These are phyloP conservation scores for Hippocampus comes DNA, from an alignment of 2,113 vertebrate genomes.

Conservation along the genomic window DNA sequence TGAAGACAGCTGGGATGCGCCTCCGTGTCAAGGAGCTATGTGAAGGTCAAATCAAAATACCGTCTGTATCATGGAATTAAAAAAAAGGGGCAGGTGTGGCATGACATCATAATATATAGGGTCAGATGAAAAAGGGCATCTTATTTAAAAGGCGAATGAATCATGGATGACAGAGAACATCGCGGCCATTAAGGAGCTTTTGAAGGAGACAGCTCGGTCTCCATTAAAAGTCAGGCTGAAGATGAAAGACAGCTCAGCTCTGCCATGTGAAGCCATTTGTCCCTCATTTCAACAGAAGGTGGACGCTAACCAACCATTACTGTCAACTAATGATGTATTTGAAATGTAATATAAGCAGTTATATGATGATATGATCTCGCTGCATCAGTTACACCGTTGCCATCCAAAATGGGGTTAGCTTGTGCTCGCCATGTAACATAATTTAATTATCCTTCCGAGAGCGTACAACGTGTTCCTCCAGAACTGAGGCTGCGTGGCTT, in stretches of 20 bases:
- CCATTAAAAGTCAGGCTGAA: slow-evolving; percentile 34
- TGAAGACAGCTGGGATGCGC: no score
- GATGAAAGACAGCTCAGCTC: slow-evolving; percentile 37
- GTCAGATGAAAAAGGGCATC: slow-evolving; percentile 12
- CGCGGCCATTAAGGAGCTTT: slow-evolving; percentile 26
- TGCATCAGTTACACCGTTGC: not conserved
- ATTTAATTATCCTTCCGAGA: not conserved
- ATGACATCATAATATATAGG: not conserved
- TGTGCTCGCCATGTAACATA: not conserved
- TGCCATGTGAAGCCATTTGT: slow-evolving; percentile 14
- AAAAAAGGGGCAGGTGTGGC: slow-evolving; percentile 2
- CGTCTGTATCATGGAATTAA: slow-evolving; percentile 22
- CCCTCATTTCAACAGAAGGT: slow-evolving; percentile 1
- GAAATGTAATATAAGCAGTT: not conserved
- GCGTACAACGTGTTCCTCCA: not conserved
- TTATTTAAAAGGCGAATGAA: slow-evolving; percentile 29
- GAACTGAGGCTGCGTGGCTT: not conserved
- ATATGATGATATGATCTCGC: not conserved
- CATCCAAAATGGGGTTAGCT: not conserved
- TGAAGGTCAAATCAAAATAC: not conserved
- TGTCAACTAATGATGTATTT: slow-evolving; percentile 19
- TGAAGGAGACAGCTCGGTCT: slow-evolving; percentile 28
- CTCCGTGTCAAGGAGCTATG: not conserved
- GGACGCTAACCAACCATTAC: slow-evolving; percentile 1
- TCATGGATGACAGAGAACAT: slow-evolving; percentile 31